A percentile compares a stretch with the other conserved stretches of the same genome.
phyloP scores from a whole-genome alignment of 2,888 invertebrate species.

The Dusona sp. region DNA sequence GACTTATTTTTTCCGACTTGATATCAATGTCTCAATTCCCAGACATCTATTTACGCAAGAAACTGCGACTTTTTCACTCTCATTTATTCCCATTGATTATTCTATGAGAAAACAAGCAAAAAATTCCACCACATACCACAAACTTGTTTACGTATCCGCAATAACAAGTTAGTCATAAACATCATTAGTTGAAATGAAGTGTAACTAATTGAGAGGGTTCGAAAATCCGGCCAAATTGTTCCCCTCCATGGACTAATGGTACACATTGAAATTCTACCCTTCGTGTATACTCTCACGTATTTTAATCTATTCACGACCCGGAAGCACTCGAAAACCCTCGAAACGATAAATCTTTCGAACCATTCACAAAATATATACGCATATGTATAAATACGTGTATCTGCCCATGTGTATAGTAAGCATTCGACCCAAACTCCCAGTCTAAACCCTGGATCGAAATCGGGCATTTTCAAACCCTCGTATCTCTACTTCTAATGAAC shows the following conservation, averaged over 20 bases:
- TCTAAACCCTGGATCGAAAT: neutral
- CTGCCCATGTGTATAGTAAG: neutral
- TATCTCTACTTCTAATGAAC: neutral
- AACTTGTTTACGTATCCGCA: neutral
- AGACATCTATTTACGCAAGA: neutral
- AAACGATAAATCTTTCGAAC: constrained; percentile 59
- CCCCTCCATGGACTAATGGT: constrained; percentile 11
- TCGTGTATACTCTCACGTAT: constrained; percentile 17
- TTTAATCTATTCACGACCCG: constrained; percentile 61
- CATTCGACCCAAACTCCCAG: neutral
- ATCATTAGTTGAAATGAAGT: constrained; percentile 9
- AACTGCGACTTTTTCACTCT: neutral
- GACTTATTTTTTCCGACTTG: neutral
- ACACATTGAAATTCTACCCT: constrained; percentile 44
- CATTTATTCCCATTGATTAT: neutral
- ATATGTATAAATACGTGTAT: too few relatives aligned
- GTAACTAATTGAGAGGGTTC: constrained; percentile 29
- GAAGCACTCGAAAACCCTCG: constrained; percentile 36
- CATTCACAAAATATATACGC: neutral
- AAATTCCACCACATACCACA: neutral
- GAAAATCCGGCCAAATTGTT: constrained; percentile 15
- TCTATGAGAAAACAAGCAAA: neutral
- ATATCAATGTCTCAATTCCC: neutral
- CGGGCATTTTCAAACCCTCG: neutral
- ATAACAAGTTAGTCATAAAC: constrained; percentile 23